Percentiles rank a stretch among this genome's conserved stretches.
These are phyloP conservation scores for Acipenser ruthenus DNA, from an alignment of 2,797 vertebrate genomes.

Conservation along the genomic window DNA sequence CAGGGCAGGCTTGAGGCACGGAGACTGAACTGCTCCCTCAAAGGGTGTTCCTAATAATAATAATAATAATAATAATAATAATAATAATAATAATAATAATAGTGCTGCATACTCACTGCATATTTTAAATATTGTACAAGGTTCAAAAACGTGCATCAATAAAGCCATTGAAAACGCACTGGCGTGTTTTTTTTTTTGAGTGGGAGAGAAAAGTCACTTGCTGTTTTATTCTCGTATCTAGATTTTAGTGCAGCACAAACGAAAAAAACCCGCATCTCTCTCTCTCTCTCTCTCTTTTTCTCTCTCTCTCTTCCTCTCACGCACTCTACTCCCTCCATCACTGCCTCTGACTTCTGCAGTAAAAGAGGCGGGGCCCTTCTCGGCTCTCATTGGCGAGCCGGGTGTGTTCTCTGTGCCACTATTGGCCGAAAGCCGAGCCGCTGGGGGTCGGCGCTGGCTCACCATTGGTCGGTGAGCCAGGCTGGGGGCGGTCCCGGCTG, in stretches of 20 bases:
- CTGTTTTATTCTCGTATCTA: not conserved
- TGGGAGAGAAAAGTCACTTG: no score
- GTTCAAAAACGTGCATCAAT: not conserved
- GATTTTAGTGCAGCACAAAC: slow-evolving; percentile 22
- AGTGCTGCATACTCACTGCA: not conserved
- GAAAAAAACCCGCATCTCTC: slow-evolving; percentile 21
- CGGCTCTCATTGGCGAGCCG: slow-evolving; percentile 37
- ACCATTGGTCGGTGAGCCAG: slow-evolving; percentile 28
- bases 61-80: no score
- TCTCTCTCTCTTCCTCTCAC: not conserved
- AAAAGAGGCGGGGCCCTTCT: slow-evolving; percentile 49
- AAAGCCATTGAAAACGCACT: not conserved
- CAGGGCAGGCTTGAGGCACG: no score
- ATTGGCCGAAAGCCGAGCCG: slow-evolving; percentile 33
- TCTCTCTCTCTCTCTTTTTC: slow-evolving; percentile 4
- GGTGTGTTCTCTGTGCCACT: not conserved
- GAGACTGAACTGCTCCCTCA: no score
- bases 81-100: no score
- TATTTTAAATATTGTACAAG: not conserved
- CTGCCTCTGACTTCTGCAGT: slow-evolving; percentile 56
- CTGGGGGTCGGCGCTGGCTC: slow-evolving; percentile 30
- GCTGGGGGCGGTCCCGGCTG: slow-evolving; percentile 17
- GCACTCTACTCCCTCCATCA: not conserved
- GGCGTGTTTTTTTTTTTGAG: not conserved
- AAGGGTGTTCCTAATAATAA: no score